Conservation (phyloP, 2,797 vertebrate species). For the Monodelphis domestica region DNA sequence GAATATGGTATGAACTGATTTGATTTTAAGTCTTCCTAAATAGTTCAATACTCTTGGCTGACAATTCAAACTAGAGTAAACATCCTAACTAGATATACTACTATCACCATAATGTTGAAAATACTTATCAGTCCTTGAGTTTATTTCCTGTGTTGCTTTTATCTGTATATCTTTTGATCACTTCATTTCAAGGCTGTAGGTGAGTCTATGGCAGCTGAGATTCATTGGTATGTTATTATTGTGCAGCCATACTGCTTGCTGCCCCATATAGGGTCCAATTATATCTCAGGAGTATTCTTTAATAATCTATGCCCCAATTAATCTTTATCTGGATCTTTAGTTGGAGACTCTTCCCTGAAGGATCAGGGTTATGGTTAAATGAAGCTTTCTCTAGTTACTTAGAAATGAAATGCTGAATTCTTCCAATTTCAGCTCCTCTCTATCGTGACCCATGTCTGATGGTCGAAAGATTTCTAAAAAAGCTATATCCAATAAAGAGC, state of each 20-base stretch:
- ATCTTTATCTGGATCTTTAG: neutral
- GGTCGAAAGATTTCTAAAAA: neutral
- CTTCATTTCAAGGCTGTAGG: neutral
- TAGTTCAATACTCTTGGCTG: neutral
- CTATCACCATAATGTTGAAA: neutral
- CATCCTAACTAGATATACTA: neutral
- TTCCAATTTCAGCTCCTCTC: neutral
- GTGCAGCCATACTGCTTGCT: neutral
- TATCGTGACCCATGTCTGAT: neutral
- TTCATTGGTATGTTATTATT: neutral
- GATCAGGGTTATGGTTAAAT: neutral
- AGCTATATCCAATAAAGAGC: neutral
- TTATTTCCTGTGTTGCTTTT: neutral
- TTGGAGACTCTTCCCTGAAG: neutral
- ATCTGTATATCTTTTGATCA: neutral
- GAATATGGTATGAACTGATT: slow-evolving; percentile 5
- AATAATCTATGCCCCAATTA: neutral
- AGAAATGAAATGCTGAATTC: neutral
- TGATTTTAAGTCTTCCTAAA: slow-evolving; percentile 1
- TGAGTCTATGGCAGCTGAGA: neutral
- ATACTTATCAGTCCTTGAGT: slow-evolving; percentile 6
- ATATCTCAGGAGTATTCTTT: neutral
- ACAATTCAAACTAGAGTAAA: slow-evolving; percentile 4
- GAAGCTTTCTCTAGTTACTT: neutral
- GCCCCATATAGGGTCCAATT: neutral